Evolutionary conservation across 1,140 invertebrate species (phyloP).

Genomic region (Conus ventricosus): DNA sequence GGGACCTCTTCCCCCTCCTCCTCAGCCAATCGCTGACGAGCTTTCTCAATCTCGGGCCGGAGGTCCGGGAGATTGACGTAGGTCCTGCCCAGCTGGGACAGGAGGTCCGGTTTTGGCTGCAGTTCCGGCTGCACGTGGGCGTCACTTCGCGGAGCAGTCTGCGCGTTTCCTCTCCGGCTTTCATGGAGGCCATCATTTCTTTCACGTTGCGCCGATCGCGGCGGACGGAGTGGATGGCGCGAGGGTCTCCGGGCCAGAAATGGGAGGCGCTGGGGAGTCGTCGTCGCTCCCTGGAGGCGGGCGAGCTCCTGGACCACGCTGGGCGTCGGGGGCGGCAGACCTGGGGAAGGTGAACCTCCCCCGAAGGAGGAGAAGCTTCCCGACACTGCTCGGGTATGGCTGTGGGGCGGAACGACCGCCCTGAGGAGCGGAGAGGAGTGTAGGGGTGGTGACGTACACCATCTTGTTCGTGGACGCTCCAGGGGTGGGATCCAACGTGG

Average conservation of each 20-base stretch:
- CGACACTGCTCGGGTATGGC: no score
- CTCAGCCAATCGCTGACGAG: constrained; percentile 27
- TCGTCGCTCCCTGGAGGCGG: not conserved
- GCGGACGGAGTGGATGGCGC: constrained; percentile 41
- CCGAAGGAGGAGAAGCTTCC: not conserved
- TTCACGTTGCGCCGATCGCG: constrained; percentile 20
- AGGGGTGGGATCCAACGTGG: no score
- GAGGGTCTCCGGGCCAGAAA: constrained; percentile 39
- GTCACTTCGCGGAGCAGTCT: constrained; percentile 32
- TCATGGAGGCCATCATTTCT: constrained; percentile 38
- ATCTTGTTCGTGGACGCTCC: no score
- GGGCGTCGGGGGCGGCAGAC: not conserved
- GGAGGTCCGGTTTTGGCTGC: constrained; percentile 35
- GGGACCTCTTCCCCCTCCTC: not conserved
- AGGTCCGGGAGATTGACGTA: constrained; percentile 37
- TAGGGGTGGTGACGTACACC: no score
- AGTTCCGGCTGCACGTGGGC: constrained; percentile 37
- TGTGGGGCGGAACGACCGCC: no score
- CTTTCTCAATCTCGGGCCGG: constrained; percentile 31
- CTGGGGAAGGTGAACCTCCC: not conserved
- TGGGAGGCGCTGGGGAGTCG: not conserved
- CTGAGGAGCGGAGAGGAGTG: not conserved
- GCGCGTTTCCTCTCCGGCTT: constrained; percentile 35
- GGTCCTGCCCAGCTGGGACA: constrained; percentile 23
- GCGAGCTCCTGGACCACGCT: not conserved